phyloP scores from a whole-genome alignment of 2,888 invertebrate species.

The Carpatolechia fugitivella region DNA sequence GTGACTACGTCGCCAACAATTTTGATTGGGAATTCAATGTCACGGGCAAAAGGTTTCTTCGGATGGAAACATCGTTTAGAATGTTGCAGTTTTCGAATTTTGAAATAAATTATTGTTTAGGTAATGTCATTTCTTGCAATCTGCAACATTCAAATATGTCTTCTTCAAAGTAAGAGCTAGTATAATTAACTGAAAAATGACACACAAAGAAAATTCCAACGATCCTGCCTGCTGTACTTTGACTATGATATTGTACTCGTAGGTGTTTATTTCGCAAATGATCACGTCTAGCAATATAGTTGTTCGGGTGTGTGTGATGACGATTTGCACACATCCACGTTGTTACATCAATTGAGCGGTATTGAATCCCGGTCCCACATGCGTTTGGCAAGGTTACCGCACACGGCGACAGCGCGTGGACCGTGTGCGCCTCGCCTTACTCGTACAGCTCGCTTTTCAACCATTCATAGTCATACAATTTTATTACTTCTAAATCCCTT shows the following conservation, averaged over 20 bases:
- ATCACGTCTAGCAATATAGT: neutral
- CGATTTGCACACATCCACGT: constrained; percentile 72
- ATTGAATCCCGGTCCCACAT: constrained; percentile 60
- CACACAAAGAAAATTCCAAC: too few species aligned
- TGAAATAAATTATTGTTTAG: too few species aligned
- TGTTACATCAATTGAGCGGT: constrained; percentile 66
- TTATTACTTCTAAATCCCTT: too few species aligned
- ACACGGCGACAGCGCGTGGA: constrained; percentile 33
- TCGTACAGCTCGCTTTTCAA: constrained; percentile 15
- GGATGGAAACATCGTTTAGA: too few species aligned
- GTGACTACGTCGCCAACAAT: neutral
- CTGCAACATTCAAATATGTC: too few species aligned
- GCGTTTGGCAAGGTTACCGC: constrained; percentile 51
- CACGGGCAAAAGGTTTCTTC: neutral
- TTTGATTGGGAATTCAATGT: neutral
- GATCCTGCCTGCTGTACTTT: too few species aligned
- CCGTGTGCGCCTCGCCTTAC: constrained; percentile 32
- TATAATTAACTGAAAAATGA: too few species aligned
- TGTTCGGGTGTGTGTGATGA: constrained; percentile 14
- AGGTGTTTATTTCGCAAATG: neutral
- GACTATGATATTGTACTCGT: too few species aligned
- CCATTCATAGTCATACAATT: neutral
- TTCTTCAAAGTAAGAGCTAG: too few species aligned
- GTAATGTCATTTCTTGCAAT: too few species aligned
- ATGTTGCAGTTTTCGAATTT: too few species aligned